Evolutionary conservation across 2,888 invertebrate species (phyloP), one percentile per base, ranked within the genome.

Genomic region (Meganola albula): DNA sequence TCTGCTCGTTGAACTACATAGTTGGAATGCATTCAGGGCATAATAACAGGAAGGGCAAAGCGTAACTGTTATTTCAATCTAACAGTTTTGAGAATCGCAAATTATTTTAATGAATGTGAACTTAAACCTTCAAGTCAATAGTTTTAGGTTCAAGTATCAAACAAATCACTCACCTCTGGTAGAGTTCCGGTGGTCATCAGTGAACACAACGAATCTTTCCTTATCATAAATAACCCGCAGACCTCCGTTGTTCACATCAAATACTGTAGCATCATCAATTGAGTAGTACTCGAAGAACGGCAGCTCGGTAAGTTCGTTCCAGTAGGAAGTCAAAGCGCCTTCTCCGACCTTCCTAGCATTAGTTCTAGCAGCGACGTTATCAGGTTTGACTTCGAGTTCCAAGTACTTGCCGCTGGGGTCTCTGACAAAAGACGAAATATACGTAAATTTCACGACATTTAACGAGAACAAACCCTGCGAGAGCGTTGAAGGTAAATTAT

Each of bases 171-270:
- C n/a, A n/a, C 92, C 93, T 34, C 87, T 79, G 21, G 89, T 74
- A 24, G 83, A 73, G 40, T 85, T 85, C 13, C 89, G 87, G 65
- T 89, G 87, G 11, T 79, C 63, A 30, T 45, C 47, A 1, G 80
- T 56, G 1, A 77, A 49, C 5, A 87, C 54, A 1, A 87, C 79
- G 8, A 89, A 56, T 14, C 88, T 84, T 30, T 82, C 53, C 9
- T 91, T 90, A 48, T 92, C 91, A 56, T 87, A 91, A 35, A 86
- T 60, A 0, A 89, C 49, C 12, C 87, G 76, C 34, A 91, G 70
- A 11, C 64, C 58, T 14, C 76, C 78, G 23, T 87, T 10, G 1
- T 34, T 30, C 7, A 51, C 33, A 16, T 44, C 24, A 28, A 49
- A 51, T 2, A 44, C 27, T 25, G 88, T 87, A 2, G 83, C 73